These are phyloP conservation scores for Lycia hirtaria DNA, from an alignment of 2,888 invertebrate genomes.

Conservation along the genomic window DNA sequence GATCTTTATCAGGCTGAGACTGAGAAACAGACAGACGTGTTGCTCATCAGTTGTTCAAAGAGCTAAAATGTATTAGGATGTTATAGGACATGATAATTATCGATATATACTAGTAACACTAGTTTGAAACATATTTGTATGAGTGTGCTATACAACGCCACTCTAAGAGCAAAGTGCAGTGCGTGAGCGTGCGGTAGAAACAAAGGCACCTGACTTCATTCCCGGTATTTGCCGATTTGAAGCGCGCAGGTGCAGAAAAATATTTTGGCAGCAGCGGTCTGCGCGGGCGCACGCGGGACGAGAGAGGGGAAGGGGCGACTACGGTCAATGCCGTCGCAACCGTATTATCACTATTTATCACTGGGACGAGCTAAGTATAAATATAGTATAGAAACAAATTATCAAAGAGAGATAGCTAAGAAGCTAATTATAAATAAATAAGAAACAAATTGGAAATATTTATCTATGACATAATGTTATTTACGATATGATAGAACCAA, in stretches of 20 bases:
- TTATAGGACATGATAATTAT: too few species aligned
- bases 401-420: background rate
- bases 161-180: constrained; percentile 7
- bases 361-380: constrained; percentile 5
- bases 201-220: constrained; percentile 18
- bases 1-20: background rate
- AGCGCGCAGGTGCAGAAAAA: constrained; percentile 25
- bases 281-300: constrained; percentile 2
- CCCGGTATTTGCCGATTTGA: background rate
- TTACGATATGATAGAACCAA: background rate
- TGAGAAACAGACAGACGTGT: background rate
- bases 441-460: background rate
- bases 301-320: constrained; percentile 3
- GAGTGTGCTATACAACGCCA: constrained; percentile 1
- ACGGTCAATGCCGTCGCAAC: constrained; percentile 33
- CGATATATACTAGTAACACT: too few species aligned
- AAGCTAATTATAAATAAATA: background rate
- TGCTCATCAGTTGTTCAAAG: background rate
- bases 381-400: background rate
- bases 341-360: constrained; percentile 26
- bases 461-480: background rate
- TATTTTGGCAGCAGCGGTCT: constrained; percentile 31
- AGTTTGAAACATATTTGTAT: background rate
- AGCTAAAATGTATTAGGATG: background rate
- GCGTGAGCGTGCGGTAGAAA: background rate